Evolutionary conservation across 35 echinoderm and acorn worm genomes (phyloP), one percentile per base, ranked within the genome.

Genomic region (Stichopus chloronotus): DNA sequence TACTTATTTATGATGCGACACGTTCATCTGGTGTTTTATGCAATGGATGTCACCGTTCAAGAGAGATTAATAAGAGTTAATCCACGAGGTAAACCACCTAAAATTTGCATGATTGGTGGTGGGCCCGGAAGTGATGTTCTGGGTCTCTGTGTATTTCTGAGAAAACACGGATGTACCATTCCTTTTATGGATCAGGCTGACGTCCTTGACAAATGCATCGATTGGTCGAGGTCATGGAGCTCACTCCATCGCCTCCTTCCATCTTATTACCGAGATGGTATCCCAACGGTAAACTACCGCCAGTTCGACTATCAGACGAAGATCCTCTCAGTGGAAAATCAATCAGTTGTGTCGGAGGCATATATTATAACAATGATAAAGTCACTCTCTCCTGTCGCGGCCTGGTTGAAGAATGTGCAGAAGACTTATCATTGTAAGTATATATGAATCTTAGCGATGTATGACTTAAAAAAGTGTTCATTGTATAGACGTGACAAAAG

Each of bases 61-160:
- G 72, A 76, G 43, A 11, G 3, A 16, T 1, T 90, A 16, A 72
- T 56, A 7, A 5, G 53, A 17, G 22, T 90, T 9, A 72, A 57
- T 17, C 25, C 88, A 55, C 19, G 13, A 6, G 65, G 65, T 76
- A 16, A 7, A n/a, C 12, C 52, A 11, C 12, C 13, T 11, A 52
- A 69, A 30, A 54, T 91, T 52, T 91, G 69, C 53, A 55, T 53
- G 65, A 77, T 91, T 7, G 88, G 88, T 19, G 88, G 88, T 72
- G 88, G 88, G 56, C 88, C 88, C 8, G 88, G 88, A 9, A 90
- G 88, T 90, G 88, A 90, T 78, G 14, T 90, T 74, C 63, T 90
- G 4, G 88, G 88, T 30, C 7, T 90, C 5, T 16, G 30, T 54
- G n/a, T 90, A 52, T 74, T 90, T 14, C 10, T 76, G 24, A 69